Conservation (phyloP, 2,113 vertebrate genomes). For the Micromys minutus region DNA sequence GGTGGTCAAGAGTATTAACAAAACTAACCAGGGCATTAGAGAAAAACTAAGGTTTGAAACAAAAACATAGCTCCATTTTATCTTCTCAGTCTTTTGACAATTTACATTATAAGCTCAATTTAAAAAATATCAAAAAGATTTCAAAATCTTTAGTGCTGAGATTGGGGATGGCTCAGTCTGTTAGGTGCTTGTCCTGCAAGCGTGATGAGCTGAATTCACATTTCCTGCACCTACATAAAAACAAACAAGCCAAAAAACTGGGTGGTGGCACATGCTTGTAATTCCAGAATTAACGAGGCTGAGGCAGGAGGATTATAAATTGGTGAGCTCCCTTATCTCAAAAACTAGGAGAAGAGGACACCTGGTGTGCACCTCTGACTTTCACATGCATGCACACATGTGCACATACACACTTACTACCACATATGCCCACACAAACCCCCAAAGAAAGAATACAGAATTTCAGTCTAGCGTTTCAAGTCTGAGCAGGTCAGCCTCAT, state of each 20-base stretch:
- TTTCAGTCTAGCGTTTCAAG: not conserved
- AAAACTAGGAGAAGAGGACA: not conserved
- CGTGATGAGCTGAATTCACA: not conserved
- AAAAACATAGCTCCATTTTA: not conserved
- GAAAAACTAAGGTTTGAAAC: not conserved
- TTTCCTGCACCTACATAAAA: not conserved
- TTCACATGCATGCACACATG: not conserved
- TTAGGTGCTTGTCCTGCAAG: not conserved
- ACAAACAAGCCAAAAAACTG: not conserved
- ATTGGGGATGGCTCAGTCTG: not conserved
- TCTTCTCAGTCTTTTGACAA: conserved; percentile 5
- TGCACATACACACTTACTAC: not conserved
- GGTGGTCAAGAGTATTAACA: not conserved
- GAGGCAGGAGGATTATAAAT: not conserved
- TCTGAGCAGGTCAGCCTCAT: not conserved
- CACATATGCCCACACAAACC: not conserved
- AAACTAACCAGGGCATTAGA: not conserved
- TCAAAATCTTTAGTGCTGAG: not conserved
- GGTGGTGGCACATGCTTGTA: not conserved
- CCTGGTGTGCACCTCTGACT: not conserved
- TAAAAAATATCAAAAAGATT: not conserved
- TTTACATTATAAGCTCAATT: not conserved
- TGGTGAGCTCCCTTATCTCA: not conserved
- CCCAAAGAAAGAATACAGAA: not conserved
- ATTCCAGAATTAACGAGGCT: not conserved